Base-by-base conservation (phyloP, 2,797 vertebrate species). In the Spatula clypeata region DNA sequence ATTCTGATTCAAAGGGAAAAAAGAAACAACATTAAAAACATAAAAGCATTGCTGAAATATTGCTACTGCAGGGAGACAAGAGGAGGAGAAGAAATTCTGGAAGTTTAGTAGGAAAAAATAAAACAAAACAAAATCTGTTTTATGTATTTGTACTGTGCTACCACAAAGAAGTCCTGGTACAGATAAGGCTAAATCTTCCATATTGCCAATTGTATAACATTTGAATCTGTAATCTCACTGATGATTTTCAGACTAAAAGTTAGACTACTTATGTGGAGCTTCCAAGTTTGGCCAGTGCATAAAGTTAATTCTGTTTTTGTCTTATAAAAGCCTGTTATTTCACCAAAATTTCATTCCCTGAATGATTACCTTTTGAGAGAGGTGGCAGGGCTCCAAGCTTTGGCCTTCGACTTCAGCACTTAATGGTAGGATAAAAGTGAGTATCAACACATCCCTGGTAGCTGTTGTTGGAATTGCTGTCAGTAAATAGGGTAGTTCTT, bases 401-500 rank as follows among this genome's bases (percentile, higher is more conserved):
- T 74, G 24, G 21, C 10, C 20, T 89, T 81, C 67, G 20, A 65
- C 32, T 53, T 66, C 16, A 20, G 5, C 5, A 3, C 21, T 73
- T 60, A 13, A 14, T 13, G 57, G 2, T 45, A 31, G 54, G n/a
- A 20, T n/a, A 38, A 64, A 83, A 21, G 11, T 26, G 60, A 74
- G 5, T 65, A 62, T 31, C 57, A 61, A 18, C 29, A 29, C 42
- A 44, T 54, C 9, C n/a, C 10, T 72, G 34, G 58, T 61, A 44
- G 51, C 16, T 61, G 9, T 20, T 49, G 8, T 31, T 85, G 23
- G 19, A 71, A 24, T 42, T 32, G 6, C 24, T 76, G 3, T 64
- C 45, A 76, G 47, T 65, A 66, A 82, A 44, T 19, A 13, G 14
- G 40, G 42, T 88, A 34, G 20, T 66, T 91, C 86, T 67, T 92